phyloP scores from a whole-genome alignment of 1,140 invertebrate species.

The Monochamus saltuarius region DNA sequence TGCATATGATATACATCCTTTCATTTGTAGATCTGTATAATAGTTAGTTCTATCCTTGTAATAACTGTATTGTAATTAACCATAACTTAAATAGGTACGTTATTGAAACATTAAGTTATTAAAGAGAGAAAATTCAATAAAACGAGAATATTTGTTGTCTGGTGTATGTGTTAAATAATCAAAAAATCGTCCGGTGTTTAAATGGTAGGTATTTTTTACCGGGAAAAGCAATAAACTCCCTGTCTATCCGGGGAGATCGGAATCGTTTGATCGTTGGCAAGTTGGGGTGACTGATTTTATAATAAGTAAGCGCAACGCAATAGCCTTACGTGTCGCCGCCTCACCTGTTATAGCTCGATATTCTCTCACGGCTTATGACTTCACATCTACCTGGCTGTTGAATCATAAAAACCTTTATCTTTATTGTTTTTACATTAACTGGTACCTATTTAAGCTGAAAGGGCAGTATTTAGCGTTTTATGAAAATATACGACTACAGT shows the following conservation, averaged over 20 bases:
- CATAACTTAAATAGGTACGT: no score
- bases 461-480: slow-evolving; percentile 2
- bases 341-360: slow-evolving; percentile 45
- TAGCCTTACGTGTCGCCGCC: slow-evolving; percentile 43
- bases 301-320: slow-evolving; percentile 38
- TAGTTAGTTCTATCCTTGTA: no score
- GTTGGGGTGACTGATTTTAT: slow-evolving; percentile 39
- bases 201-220: no score
- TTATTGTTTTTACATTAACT: slow-evolving; percentile 25
- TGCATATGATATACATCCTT: no score
- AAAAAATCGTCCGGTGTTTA: no score
- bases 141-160: no score
- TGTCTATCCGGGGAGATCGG: slow-evolving; percentile 21
- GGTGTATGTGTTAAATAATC: no score
- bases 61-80: no score
- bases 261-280: slow-evolving; percentile 36
- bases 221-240: neutral
- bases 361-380: slow-evolving; percentile 46
- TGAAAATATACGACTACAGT: neutral
- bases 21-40: no score
- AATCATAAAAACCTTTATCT: slow-evolving; percentile 30
- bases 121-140: no score
- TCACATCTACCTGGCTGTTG: slow-evolving; percentile 25
- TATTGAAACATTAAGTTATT: no score
- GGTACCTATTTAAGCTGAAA: neutral